phyloP scores from a whole-genome alignment of 2,113 vertebrate genomes.

The Odocoileus hemionus region DNA sequence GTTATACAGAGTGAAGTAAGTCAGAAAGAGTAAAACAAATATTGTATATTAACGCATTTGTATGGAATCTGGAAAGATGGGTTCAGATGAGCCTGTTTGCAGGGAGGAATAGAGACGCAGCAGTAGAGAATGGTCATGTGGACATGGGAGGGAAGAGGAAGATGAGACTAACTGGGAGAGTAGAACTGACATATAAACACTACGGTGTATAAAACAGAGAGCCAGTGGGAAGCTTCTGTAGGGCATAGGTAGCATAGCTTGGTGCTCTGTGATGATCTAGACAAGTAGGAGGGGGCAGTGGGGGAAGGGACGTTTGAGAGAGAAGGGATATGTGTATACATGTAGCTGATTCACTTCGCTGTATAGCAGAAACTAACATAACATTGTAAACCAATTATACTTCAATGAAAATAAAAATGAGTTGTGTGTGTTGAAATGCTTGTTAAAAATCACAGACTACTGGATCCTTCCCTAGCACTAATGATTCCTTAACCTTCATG shows the following conservation, averaged over 20 bases:
- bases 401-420: neutral
- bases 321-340: neutral
- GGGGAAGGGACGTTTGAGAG: neutral
- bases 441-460: neutral
- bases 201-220: neutral
- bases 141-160: neutral
- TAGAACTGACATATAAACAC: neutral
- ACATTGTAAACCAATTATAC: neutral
- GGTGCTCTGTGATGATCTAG: neutral
- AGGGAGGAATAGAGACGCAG: neutral
- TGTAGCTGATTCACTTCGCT: neutral
- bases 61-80: neutral
- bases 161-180: neutral
- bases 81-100: neutral
- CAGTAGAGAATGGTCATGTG: neutral
- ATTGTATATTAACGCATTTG: neutral
- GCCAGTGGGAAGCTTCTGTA: neutral
- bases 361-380: neutral
- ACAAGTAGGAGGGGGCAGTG: neutral
- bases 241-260: neutral
- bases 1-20: neutral
- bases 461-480: neutral
- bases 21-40: neutral
- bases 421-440: neutral
- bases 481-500: neutral